Percentiles rank a stretch among this genome's conserved stretches.
These are phyloP conservation scores for Athene cunicularia DNA, from an alignment of 2,113 vertebrate species.

Conservation along the genomic window DNA sequence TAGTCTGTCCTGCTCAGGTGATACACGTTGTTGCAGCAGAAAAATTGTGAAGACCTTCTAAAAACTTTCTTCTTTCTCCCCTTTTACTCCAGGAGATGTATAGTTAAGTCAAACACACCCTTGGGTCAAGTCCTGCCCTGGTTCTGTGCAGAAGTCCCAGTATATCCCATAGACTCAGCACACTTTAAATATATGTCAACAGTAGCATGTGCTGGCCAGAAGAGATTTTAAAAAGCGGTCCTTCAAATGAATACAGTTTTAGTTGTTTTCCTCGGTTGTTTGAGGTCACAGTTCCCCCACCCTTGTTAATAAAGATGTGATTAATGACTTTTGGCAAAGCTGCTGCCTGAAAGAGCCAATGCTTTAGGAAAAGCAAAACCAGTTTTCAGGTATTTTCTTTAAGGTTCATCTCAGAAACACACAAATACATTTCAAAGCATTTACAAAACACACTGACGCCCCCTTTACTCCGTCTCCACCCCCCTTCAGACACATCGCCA, in stretches of 20 bases:
- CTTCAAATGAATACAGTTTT: constrained; percentile 44
- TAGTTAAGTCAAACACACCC: neutral
- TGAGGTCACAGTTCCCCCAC: constrained; percentile 71
- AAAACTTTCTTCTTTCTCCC: neutral
- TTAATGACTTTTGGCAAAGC: constrained; percentile 77
- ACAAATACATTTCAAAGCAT: constrained; percentile 71
- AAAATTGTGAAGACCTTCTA: neutral
- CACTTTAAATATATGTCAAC: neutral
- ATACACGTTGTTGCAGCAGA: neutral
- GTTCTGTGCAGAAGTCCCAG: neutral
- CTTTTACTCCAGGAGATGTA: neutral
- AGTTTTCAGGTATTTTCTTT: constrained; percentile 72
- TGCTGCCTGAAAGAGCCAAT: constrained; percentile 54
- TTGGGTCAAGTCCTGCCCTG: neutral
- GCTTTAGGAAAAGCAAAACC: constrained; percentile 66
- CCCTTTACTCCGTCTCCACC: neutral
- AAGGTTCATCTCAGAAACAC: constrained; percentile 60
- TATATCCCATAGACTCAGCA: neutral
- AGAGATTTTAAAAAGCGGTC: neutral
- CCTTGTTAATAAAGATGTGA: constrained; percentile 76
- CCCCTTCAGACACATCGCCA: constrained; percentile 10
- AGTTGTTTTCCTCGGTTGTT: constrained; percentile 74
- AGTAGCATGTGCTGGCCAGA: neutral
- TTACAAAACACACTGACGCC: constrained; percentile 40
- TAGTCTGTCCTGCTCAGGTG: neutral